phyloP scores from a whole-genome alignment of 1,140 invertebrate genomes.

The Holcopasites calliopsidis region DNA sequence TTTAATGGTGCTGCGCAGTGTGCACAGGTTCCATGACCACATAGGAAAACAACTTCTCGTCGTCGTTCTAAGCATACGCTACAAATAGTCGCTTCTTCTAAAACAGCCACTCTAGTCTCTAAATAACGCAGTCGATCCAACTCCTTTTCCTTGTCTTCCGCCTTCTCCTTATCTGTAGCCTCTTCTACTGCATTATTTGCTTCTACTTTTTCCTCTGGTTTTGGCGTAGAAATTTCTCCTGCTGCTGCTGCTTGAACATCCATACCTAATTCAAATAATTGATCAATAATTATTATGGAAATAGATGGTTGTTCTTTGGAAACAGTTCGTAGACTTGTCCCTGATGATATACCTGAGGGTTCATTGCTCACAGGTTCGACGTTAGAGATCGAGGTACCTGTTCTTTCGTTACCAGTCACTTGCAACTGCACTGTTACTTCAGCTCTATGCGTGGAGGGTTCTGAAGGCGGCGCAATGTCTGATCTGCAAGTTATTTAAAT shows the following conservation, averaged over 20 bases:
- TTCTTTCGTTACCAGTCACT: too few species aligned
- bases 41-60: constrained; percentile 91
- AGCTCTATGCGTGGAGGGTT: constrained; percentile 52
- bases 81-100: constrained; percentile 91
- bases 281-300: neutral
- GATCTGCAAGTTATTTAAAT: too few species aligned
- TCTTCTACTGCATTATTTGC: constrained; percentile 53
- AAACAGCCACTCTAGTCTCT: constrained; percentile 91
- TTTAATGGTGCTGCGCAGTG: constrained; percentile 90
- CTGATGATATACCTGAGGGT: too few species aligned
- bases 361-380: too few species aligned
- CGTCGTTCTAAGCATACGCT: constrained; percentile 90
- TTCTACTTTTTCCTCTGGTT: constrained; percentile 50
- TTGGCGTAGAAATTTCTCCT: constrained; percentile 41
- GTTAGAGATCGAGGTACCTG: too few species aligned
- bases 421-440: constrained; percentile 49
- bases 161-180: constrained; percentile 75
- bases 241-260: constrained; percentile 45
- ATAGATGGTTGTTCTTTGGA: too few species aligned
- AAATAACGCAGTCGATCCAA: constrained; percentile 86
- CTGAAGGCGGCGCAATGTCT: constrained; percentile 41
- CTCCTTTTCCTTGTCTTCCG: constrained; percentile 78
- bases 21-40: constrained; percentile 93
- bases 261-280: neutral
- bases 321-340: too few species aligned